Evolutionary conservation across 2,113 vertebrate species (phyloP).

Genomic region (Porphyrio hochstetteri): DNA sequence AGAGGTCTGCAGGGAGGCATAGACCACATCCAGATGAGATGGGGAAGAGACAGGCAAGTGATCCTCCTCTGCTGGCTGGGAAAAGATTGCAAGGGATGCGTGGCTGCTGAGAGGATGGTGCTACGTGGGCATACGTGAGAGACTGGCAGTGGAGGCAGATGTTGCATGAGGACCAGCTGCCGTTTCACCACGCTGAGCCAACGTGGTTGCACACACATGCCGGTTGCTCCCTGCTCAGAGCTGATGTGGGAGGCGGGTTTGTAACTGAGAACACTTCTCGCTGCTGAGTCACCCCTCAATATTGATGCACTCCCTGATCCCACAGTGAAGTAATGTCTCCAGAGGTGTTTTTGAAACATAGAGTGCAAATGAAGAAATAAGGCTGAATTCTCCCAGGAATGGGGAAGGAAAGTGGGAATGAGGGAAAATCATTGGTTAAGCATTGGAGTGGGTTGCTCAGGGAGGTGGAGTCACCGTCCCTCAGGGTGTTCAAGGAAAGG

Average conservation of each 20-base stretch:
- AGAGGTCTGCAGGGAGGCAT: neutral
- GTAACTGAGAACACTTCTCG: neutral
- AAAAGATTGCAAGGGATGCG: neutral
- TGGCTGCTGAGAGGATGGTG: neutral
- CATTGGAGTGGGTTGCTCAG: no score
- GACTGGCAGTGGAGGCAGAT: neutral
- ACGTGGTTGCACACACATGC: neutral
- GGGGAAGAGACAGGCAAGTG: neutral
- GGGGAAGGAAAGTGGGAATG: neutral
- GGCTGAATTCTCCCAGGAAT: neutral
- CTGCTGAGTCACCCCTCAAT: slow-evolving; percentile 14
- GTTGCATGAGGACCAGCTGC: neutral
- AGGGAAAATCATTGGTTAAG: neutral
- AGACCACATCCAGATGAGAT: neutral
- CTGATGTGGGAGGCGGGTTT: neutral
- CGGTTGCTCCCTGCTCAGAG: neutral
- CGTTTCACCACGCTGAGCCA: neutral
- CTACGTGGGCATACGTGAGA: neutral
- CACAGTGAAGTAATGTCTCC: neutral
- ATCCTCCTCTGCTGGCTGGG: neutral
- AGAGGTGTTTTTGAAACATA: neutral
- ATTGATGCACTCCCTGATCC: neutral
- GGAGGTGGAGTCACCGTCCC: no score
- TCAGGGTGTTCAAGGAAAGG: no score
- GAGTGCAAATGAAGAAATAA: neutral